Conservation (phyloP, 2,888 invertebrate genomes). For the Eupithecia vulgata region DNA sequence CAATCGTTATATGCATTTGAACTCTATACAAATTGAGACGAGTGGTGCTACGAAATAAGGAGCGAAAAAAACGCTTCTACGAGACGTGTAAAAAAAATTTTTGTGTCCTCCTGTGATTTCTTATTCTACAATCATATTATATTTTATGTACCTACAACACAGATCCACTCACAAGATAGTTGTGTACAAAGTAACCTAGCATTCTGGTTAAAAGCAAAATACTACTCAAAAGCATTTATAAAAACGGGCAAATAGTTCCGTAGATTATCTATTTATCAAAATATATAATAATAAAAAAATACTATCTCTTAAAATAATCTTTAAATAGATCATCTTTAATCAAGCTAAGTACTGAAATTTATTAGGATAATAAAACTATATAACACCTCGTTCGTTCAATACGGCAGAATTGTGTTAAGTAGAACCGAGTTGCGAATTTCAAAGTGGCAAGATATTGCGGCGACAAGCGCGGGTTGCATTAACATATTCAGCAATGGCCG, state of each 20-base stretch:
- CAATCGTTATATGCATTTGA: neutral
- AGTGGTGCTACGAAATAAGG: neutral
- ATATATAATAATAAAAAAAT: too few relatives aligned
- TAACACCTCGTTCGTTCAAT: constrained; percentile 16
- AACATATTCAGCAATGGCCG: constrained; percentile 75
- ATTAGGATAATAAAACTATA: neutral
- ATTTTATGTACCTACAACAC: too few relatives aligned
- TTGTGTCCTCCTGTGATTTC: too few relatives aligned
- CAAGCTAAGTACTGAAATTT: neutral
- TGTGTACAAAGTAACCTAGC: neutral
- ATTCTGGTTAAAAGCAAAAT: neutral
- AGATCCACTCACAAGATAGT: neutral
- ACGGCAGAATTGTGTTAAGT: constrained; percentile 54
- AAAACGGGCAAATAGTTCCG: too few relatives aligned
- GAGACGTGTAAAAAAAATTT: too few relatives aligned
- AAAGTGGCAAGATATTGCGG: constrained; percentile 69
- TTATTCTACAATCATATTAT: too few relatives aligned
- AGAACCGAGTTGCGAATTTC: constrained; percentile 61
- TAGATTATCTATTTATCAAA: too few relatives aligned
- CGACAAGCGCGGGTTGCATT: constrained; percentile 64
- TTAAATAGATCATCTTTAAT: neutral
- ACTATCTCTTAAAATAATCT: too few relatives aligned
- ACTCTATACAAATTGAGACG: neutral
- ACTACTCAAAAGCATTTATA: neutral
- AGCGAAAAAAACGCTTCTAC: neutral